Conservation (phyloP, 2,888 invertebrate genomes). For the Odontocolon sp. region DNA sequence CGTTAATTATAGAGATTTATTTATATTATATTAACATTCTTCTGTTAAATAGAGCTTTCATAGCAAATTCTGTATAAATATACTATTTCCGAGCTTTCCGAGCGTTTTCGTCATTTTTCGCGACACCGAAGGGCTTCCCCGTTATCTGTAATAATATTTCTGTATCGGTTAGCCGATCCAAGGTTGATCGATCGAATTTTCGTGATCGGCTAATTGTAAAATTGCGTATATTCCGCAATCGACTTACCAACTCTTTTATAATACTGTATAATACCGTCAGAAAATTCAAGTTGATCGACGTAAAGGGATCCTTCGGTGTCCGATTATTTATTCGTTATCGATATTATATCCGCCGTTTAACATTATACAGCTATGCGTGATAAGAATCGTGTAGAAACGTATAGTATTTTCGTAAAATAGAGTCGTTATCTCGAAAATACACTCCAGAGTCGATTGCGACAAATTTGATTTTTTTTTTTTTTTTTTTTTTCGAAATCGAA, state of each 20-base stretch:
- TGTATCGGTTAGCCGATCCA: conserved; percentile 29
- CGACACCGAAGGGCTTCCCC: conserved; percentile 31
- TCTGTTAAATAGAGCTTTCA: conserved; percentile 74
- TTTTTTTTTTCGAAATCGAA: background rate
- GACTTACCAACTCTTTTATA: conserved; percentile 44
- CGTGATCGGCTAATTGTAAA: conserved; percentile 49
- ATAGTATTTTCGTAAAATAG: conserved; percentile 59
- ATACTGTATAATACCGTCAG: conserved; percentile 51
- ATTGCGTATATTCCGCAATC: conserved; percentile 28
- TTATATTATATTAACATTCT: conserved; percentile 74
- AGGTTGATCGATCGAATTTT: conserved; percentile 41
- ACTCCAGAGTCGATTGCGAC: background rate
- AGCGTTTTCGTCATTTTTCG: conserved; percentile 14
- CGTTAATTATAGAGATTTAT: too few species aligned
- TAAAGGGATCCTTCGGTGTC: conserved; percentile 36
- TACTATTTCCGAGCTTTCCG: conserved; percentile 69
- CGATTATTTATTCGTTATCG: conserved; percentile 28
- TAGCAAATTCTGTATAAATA: conserved; percentile 77
- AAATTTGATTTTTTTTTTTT: too few species aligned
- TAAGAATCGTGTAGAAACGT: conserved; percentile 54
- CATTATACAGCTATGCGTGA: conserved; percentile 40
- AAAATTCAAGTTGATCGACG: conserved; percentile 42
- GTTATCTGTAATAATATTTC: conserved; percentile 20
- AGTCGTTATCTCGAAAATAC: conserved; percentile 42
- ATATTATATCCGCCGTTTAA: conserved; percentile 13